Evolutionary conservation across 2,888 invertebrate genomes (phyloP).

Genomic region (Ophioninae sp.): DNA sequence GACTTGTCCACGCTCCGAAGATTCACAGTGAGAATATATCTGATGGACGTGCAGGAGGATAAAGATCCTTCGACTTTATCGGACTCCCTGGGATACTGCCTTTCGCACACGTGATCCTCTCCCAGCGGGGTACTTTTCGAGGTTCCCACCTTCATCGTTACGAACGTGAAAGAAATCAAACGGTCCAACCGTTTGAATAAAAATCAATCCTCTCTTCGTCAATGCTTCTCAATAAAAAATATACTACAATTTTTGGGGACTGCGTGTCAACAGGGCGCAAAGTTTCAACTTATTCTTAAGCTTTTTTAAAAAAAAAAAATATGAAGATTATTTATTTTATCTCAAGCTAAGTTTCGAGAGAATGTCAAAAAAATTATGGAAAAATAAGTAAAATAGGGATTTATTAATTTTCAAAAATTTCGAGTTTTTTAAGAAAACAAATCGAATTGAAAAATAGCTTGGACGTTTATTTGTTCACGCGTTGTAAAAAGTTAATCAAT

Average conservation of each 20-base stretch:
- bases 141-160: slow-evolving; percentile 35
- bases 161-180: neutral
- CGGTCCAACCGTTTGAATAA: neutral
- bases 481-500: no score
- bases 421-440: no score
- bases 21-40: slow-evolving; percentile 20
- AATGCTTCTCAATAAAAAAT: neutral
- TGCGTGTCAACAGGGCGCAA: neutral
- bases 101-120: slow-evolving; percentile 67
- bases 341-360: no score
- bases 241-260: neutral
- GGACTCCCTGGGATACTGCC: slow-evolving; percentile 63
- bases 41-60: slow-evolving; percentile 16
- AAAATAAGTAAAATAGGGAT: no score
- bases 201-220: neutral
- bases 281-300: neutral
- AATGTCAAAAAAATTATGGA: no score
- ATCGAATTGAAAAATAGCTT: no score
- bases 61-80: slow-evolving; percentile 50
- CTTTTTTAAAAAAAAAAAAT: neutral
- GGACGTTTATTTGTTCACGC: no score
- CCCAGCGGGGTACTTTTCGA: slow-evolving; percentile 60
- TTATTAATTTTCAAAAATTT: no score
- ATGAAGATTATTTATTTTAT: neutral
- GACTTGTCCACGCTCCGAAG: neutral